These are phyloP conservation scores for Lamprotornis superbus DNA, from an alignment of 2,113 vertebrate genomes.

Conservation along the genomic window DNA sequence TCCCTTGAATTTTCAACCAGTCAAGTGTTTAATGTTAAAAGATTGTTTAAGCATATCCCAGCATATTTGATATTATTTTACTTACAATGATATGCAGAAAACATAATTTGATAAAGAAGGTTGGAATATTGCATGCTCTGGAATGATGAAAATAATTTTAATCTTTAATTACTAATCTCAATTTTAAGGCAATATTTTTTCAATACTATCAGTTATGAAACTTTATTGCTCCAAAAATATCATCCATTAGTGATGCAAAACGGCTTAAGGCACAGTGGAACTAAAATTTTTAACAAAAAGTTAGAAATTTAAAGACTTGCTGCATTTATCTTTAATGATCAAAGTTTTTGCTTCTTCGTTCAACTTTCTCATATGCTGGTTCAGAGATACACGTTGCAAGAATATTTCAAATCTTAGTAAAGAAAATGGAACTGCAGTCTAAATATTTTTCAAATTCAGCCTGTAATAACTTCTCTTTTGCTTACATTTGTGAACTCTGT, in stretches of 20 bases:
- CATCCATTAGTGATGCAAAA: neutral
- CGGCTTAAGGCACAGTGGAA: neutral
- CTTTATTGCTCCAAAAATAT: neutral
- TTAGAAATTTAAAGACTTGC: neutral
- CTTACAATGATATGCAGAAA: neutral
- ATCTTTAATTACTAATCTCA: constrained; percentile 1
- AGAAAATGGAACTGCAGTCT: neutral
- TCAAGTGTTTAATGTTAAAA: neutral
- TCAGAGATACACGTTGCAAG: neutral
- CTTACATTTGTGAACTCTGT: neutral
- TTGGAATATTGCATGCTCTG: neutral
- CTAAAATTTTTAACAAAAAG: neutral
- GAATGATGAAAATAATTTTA: neutral
- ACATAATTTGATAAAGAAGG: neutral
- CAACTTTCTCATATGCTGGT: neutral
- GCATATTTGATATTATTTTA: neutral
- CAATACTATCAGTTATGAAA: neutral
- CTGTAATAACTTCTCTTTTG: neutral
- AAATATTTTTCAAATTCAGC: neutral
- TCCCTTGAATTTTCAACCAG: neutral
- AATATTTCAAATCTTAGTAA: neutral
- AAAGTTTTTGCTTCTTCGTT: neutral
- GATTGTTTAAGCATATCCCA: neutral
- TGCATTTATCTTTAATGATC: neutral
- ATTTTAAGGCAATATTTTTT: neutral